Percentiles rank a stretch among this genome's conserved stretches.
These are phyloP conservation scores for Melanogrammus aeglefinus DNA, from an alignment of 2,797 vertebrate species.

Conservation along the genomic window DNA sequence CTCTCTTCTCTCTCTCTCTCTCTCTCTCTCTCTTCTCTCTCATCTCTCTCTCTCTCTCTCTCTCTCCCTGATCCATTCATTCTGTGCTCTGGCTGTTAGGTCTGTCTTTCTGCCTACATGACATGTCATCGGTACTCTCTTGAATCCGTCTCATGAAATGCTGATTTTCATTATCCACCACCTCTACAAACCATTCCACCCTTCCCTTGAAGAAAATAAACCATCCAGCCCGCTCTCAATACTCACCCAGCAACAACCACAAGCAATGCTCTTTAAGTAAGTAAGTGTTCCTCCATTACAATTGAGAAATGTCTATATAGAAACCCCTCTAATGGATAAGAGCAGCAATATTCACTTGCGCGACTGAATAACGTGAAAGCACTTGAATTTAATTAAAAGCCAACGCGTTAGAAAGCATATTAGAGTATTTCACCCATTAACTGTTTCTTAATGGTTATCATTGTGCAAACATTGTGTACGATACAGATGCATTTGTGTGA, in stretches of 20 bases:
- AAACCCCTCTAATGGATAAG: neutral
- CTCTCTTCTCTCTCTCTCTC: neutral
- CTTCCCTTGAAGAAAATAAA: neutral
- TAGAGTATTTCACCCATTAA: neutral
- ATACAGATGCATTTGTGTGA: neutral
- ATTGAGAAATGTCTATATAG: neutral
- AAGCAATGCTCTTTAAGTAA: neutral
- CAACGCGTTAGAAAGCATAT: neutral
- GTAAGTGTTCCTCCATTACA: neutral
- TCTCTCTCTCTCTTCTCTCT: neutral
- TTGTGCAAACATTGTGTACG: neutral
- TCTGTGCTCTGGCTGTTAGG: too few species aligned
- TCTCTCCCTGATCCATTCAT: too few species aligned
- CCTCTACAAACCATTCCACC: neutral
- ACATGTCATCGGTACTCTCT: neutral
- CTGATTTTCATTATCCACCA: neutral
- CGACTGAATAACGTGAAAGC: constrained; percentile 4
- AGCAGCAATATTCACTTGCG: constrained; percentile 1
- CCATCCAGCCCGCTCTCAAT: neutral
- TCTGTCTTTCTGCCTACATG: neutral
- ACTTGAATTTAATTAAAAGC: constrained; percentile 2
- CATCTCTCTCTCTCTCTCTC: constrained; percentile 14
- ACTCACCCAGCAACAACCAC: neutral
- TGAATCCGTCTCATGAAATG: neutral
- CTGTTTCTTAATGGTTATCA: neutral